Evolutionary conservation across 1,140 invertebrate species (phyloP), one percentile per base, ranked within the genome.

Genomic region (Ceratitis capitata): DNA sequence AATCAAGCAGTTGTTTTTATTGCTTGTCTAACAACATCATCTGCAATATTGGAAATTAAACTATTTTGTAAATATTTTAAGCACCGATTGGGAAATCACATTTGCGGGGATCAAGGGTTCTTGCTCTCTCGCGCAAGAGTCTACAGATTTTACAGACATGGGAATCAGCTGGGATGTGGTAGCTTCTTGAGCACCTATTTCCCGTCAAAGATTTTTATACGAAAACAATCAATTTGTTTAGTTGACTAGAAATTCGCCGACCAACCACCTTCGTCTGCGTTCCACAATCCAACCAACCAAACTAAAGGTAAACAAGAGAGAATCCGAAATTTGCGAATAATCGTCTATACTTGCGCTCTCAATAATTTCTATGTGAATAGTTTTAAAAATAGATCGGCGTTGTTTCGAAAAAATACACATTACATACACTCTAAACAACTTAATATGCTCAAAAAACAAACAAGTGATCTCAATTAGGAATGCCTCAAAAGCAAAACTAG

Each of bases 341-440:
- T 19, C 45, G 7, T 78, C 29, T 42, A 32, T 26, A 19, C 42
- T 16, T 42, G 1, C 69, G 42, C 69, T 78, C 69, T 45, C 39
- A 78, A 39, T 26, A 1, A 7, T 78, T 19, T 61, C 19, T n/a
- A n/a, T 29, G 32, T 23, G 29, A 78, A 16, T 10, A 69, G 23
- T 61, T 78, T 78, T 78, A 78, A 78, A 78, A 78, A 78, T 78
- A 78, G 69, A 78, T 74, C 45, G n/a, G n/a, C 10, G 19, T 78
- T 78, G 69, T 78, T 78, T 78, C 45, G 6, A 78, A 45, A 45
- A 45, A 45, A 47, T 78, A n/a, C n/a, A n/a, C n/a, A n/a, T n/a
- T n/a, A n/a, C n/a, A n/a, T 78, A 7, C 45, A n/a, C 39, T 74
- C 69, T 35, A 74, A 42, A 74, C 19, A 42, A 74, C 19, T 9